phyloP scores from a whole-genome alignment of 2,888 invertebrate species.

The Petrolisthes cinctipes region DNA sequence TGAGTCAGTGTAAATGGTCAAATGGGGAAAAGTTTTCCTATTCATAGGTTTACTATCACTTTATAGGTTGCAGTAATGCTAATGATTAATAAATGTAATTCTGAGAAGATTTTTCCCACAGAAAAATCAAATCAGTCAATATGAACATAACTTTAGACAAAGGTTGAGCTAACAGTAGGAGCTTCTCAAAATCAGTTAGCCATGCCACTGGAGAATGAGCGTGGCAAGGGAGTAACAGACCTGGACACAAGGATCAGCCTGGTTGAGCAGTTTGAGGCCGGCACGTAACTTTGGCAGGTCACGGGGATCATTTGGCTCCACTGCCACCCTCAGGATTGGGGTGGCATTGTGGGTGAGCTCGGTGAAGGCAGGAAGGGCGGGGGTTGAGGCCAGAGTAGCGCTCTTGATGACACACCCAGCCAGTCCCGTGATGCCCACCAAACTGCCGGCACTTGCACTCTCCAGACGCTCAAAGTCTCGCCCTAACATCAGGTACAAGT shows the following conservation, averaged over 20 bases:
- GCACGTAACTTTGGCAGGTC: slow-evolving; percentile 78
- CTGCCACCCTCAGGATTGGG: slow-evolving; percentile 92
- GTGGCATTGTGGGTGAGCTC: slow-evolving; percentile 82
- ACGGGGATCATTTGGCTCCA: slow-evolving; percentile 86
- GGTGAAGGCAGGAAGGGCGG: slow-evolving; percentile 88
- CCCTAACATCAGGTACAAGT: slow-evolving; percentile 91
- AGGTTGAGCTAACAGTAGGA: too few species aligned
- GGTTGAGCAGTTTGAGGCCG: slow-evolving; percentile 87
- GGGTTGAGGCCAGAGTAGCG: slow-evolving; percentile 85
- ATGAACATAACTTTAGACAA: too few species aligned
- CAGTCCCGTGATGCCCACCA: slow-evolving; percentile 88
- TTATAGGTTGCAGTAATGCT: too few species aligned
- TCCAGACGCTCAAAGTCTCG: slow-evolving; percentile 85
- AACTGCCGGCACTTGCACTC: slow-evolving; percentile 88
- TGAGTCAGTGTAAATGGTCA: background rate
- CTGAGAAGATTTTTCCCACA: too few species aligned
- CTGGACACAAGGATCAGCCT: slow-evolving; percentile 94
- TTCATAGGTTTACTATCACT: too few species aligned
- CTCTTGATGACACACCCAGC: slow-evolving; percentile 88
- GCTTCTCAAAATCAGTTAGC: too few species aligned
- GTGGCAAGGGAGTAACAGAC: slow-evolving; percentile 24
- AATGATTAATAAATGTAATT: too few species aligned
- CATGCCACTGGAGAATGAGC: too few species aligned
- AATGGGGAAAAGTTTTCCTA: background rate
- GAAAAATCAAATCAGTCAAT: too few species aligned